These are phyloP conservation scores for Brachypteracias leptosomus DNA, from an alignment of 2,113 vertebrate genomes.

Conservation along the genomic window DNA sequence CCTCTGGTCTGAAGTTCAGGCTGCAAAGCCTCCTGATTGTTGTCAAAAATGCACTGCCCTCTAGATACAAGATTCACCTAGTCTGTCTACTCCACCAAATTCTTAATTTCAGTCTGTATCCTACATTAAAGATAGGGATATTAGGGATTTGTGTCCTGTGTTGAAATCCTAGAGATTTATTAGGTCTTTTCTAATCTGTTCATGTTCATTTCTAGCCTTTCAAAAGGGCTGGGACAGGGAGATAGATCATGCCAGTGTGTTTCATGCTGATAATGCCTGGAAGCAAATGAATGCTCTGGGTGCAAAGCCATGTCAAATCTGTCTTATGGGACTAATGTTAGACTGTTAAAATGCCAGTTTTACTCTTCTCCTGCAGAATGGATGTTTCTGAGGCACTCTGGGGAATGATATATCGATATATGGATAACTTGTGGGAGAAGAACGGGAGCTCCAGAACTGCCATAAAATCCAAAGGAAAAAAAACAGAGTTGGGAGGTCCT, in stretches of 20 bases:
- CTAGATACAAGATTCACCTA: not conserved
- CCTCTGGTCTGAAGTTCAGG: not conserved
- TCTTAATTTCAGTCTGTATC: not conserved
- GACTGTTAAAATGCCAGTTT: not conserved
- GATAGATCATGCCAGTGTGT: not conserved
- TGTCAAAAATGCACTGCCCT: rapidly evolving
- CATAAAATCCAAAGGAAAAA: not conserved
- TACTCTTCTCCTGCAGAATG: not conserved
- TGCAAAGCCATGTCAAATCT: not conserved
- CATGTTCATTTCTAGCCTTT: not conserved
- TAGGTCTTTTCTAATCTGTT: not conserved
- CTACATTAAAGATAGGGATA: not conserved
- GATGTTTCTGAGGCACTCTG: not conserved
- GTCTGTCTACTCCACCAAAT: not conserved
- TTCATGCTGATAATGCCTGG: not conserved
- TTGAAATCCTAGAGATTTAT: not conserved
- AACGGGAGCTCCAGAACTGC: not conserved
- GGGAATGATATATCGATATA: not conserved
- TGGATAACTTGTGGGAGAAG: not conserved
- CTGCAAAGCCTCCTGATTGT: not conserved
- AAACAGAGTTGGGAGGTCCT: not conserved
- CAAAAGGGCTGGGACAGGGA: not conserved
- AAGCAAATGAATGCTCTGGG: not conserved
- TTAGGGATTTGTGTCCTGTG: not conserved
- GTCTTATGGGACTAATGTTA: not conserved